Evolutionary conservation across 2,113 vertebrate genomes (phyloP), one percentile per base, ranked within the genome.

Genomic region (Tretioscincus oriximinensis): DNA sequence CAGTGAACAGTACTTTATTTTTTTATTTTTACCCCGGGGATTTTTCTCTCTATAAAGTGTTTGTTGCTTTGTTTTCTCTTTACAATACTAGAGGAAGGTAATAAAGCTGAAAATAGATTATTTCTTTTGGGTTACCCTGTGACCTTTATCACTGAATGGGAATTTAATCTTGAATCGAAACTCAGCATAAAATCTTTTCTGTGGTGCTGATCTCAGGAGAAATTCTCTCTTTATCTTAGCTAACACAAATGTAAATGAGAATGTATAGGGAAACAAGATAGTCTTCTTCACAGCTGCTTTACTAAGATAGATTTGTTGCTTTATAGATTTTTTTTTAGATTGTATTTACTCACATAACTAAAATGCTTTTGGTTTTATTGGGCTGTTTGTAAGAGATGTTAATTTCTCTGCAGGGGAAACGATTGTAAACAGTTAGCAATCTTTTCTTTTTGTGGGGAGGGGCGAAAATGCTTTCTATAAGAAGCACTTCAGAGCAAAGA

Each of bases 401-500:
- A 21, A 41, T 80, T 66, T 61, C 7, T 24, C 60, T 35, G 41
- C 67, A 45, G 3, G 63, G 24, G 41, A 76, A 73, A 76, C 84
- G 70, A 74, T 68, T 60, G 74, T 71, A 51, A 74, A 49, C 73
- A 81, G 49, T 26, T 79, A 82, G 69, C 41, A 63, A 20, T 74
- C 86, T 67, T 77, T 70, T 16, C 7, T 78, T 88, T 29, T 54
- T 82, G 76, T 78, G 26, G 10, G 26, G 60, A 28, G 54, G 4
- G 18, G 54, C 14, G 12, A 26, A 74, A 18, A 18, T 80, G 75
- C 85, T 10, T 9, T 66, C 86, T 84, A 41, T 41, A 65, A 51
- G 69, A 89, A 82, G 80, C 22, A 70, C 47, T 82, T 45, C 71
- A 66, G 75, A 81, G 51, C 68, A 65, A 68, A 64, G 6, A 69